phyloP scores from a whole-genome alignment of 2,888 invertebrate species.

The Listrodromus nycthemerus region DNA sequence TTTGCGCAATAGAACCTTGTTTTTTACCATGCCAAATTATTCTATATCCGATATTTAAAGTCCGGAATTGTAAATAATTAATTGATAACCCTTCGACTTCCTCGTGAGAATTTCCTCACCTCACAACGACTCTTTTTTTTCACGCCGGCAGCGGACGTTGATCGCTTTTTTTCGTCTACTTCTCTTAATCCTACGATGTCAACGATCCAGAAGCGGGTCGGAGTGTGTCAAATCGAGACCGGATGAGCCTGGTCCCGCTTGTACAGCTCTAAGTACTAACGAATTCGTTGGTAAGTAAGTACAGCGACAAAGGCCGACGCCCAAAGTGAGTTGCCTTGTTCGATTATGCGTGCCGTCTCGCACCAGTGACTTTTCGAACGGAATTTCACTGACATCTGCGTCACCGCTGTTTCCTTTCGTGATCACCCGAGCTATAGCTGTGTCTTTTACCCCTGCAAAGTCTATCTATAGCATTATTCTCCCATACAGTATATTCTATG shows the following conservation, averaged over 20 bases:
- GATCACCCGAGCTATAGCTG: constrained; percentile 32
- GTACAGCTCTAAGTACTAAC: constrained; percentile 19
- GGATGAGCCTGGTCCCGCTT: constrained; percentile 11
- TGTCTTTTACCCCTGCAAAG: constrained; percentile 66
- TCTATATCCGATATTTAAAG: background rate
- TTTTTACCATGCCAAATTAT: background rate
- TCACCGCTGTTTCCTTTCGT: constrained; percentile 79
- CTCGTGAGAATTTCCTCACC: no score
- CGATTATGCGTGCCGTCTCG: constrained; percentile 83
- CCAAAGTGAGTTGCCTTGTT: constrained; percentile 84
- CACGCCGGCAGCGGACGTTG: background rate
- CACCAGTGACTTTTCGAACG: constrained; percentile 83
- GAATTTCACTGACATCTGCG: constrained; percentile 84
- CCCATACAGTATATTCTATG: constrained; percentile 7
- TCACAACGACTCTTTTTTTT: background rate
- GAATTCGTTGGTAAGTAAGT: constrained; percentile 71
- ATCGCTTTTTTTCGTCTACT: background rate
- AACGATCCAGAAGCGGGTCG: constrained; percentile 3
- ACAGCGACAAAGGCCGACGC: constrained; percentile 80
- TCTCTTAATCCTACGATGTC: background rate
- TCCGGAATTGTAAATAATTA: background rate
- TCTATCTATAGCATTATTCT: constrained; percentile 43
- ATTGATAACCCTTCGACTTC: no score
- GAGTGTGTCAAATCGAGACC: background rate
- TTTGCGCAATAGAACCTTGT: background rate